Evolutionary conservation across 2,888 invertebrate genomes (phyloP).

Genomic region (Zaprionus bogoriensis): DNA sequence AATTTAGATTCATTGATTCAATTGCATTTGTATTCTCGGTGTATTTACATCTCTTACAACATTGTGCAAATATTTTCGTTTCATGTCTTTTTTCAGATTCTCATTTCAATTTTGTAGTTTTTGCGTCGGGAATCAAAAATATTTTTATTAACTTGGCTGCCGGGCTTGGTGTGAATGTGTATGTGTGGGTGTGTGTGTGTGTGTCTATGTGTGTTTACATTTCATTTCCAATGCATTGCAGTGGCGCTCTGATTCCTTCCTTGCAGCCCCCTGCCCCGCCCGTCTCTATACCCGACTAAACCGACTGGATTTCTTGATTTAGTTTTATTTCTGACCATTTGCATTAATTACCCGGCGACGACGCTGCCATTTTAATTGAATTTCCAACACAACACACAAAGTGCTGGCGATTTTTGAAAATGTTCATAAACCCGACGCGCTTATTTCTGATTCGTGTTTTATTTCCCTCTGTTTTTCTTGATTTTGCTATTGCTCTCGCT

Average conservation of each 20-base stretch:
- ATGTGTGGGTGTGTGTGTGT: neutral
- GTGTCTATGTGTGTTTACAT: conserved; percentile 49
- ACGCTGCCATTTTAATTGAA: conserved; percentile 70
- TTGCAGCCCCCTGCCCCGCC: neutral
- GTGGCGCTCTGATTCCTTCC: neutral
- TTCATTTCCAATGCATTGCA: conserved; percentile 35
- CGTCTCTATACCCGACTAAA: neutral
- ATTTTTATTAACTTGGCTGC: conserved; percentile 59
- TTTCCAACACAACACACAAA: conserved; percentile 55
- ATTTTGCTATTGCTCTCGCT: conserved; percentile 13
- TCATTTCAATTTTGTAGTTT: conserved; percentile 32
- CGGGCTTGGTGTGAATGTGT: neutral
- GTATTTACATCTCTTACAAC: conserved; percentile 49
- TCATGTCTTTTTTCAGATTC: conserved; percentile 4
- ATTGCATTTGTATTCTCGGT: conserved; percentile 1
- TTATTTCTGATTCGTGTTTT: conserved; percentile 57
- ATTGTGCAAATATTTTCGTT: conserved; percentile 47
- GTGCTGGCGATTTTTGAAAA: conserved; percentile 61
- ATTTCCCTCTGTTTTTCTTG: conserved; percentile 44
- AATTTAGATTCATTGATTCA: conserved; percentile 21
- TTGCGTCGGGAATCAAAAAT: conserved; percentile 32
- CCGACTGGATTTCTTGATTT: conserved; percentile 39
- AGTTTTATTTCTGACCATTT: conserved; percentile 64
- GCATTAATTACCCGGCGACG: conserved; percentile 61
- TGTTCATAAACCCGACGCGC: conserved; percentile 51